A percentile compares a stretch with the other conserved stretches of the same genome.
These are phyloP conservation scores for Diabrotica undecimpunctata DNA, from an alignment of 1,140 invertebrate species.

Conservation along the genomic window DNA sequence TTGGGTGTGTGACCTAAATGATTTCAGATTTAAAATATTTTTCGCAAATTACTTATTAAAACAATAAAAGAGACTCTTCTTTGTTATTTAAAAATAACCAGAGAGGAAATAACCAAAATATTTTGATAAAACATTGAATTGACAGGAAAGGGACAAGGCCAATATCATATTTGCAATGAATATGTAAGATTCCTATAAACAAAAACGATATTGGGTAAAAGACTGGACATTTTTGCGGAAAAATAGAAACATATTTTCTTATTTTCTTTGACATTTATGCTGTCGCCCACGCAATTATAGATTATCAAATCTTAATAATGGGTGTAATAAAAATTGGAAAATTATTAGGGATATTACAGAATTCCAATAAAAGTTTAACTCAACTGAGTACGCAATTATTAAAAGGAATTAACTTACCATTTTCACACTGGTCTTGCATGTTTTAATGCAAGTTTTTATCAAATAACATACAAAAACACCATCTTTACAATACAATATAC, in stretches of 20 bases:
- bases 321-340: background rate
- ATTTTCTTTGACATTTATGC: slow-evolving; percentile 17
- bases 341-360: background rate
- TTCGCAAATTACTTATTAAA: no score
- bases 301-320: slow-evolving; percentile 1
- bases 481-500: background rate
- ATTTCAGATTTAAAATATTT: no score
- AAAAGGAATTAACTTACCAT: slow-evolving; percentile 23
- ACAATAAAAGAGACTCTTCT: background rate
- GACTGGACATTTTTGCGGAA: background rate
- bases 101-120: slow-evolving; percentile 7
- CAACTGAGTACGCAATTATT: no score
- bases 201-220: background rate
- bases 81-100: background rate
- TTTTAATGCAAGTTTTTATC: slow-evolving; percentile 19
- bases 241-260: slow-evolving; percentile 13
- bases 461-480: background rate
- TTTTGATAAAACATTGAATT: slow-evolving; percentile 1
- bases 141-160: background rate
- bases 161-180: background rate
- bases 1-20: no score
- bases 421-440: slow-evolving; percentile 32
- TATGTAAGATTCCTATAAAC: background rate
- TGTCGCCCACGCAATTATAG: slow-evolving; percentile 17
- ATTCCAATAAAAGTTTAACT: background rate